Evolutionary conservation across 2,888 invertebrate species (phyloP).

Genomic region (Arrhopalites spinosus): DNA sequence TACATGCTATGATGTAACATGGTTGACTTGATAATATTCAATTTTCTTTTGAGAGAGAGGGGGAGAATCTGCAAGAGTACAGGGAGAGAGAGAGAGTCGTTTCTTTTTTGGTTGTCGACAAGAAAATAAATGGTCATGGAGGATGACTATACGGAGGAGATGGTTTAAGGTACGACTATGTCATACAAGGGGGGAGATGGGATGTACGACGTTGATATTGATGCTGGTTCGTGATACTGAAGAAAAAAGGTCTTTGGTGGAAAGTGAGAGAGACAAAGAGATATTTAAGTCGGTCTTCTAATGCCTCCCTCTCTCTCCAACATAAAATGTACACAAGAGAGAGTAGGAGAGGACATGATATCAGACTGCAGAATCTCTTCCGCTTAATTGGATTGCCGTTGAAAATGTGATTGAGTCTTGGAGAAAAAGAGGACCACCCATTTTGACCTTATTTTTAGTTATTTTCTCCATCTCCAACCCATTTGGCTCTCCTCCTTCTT

Average conservation of each 20-base stretch:
- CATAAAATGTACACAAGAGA: slow-evolving; percentile 24
- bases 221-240: neutral
- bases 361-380: slow-evolving; percentile 42
- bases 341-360: slow-evolving; percentile 43
- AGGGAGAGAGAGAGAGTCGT: too few relatives aligned
- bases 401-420: slow-evolving; percentile 42
- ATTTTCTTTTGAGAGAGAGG: neutral
- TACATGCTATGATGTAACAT: neutral
- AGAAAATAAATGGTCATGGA: slow-evolving; percentile 16
- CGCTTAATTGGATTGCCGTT: slow-evolving; percentile 46
- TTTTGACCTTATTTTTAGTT: slow-evolving; percentile 43
- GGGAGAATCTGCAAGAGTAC: slow-evolving; percentile 21
- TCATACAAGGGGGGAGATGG: slow-evolving; percentile 6
- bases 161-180: neutral
- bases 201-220: neutral
- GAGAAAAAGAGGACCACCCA: slow-evolving; percentile 41
- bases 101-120: neutral
- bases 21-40: slow-evolving; percentile 3
- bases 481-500: neutral
- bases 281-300: slow-evolving; percentile 21
- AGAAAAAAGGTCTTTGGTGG: neutral
- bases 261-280: slow-evolving; percentile 7
- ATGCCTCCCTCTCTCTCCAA: slow-evolving; percentile 4
- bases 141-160: neutral
- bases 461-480: neutral